Base-by-base conservation (phyloP, 2,888 invertebrate genomes). In the Eupithecia pulchellata region DNA sequence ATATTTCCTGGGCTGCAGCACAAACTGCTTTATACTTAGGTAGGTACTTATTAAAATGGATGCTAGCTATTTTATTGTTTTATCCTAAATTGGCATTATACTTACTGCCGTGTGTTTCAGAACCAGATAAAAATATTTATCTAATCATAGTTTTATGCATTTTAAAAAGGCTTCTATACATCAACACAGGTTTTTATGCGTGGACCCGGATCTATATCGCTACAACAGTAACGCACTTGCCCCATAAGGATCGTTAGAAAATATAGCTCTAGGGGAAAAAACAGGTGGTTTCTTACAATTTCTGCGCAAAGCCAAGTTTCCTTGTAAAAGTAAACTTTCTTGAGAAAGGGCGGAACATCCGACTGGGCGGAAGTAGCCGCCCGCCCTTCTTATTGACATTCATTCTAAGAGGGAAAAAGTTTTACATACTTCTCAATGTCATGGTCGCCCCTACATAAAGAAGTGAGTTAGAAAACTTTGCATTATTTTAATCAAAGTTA, bases 371-470 rank as follows among this genome's bases (percentile, higher is more conserved):
- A 87, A 88, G 84, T 87, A 83, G 85, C 88, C 89, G 89, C 88
- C 88, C 91, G 89, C 92, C 92, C 91, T 90, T 82, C 86, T 83
- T 87, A 87, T 88, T 91, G 90, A 90, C 90, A 91, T 91, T 91
- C 89, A 86, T 90, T 83, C 89, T 87, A 88, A 86, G 80, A 82
- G 80, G 83, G 87, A 91, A 93, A 93, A 93, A 92, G 89, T 92
- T 93, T 84, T 83, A 85, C 42, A 14, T 39, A 17, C 86, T 87
- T 89, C 79, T 81, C 89, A 88, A 90, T 91, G 91, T 91, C 91
- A 87, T 82, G 83, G 82, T 82, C 83, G 86, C 86, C 84, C 84
- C 82, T 86, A 87, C 74, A 71, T 25, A 77, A 75, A 77, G 79
- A 83, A 75, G 77, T 81, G 82, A 80, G 29, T 30, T 9, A n/a